Percentiles rank a stretch among this genome's conserved stretches.
Conservation (phyloP, 1,140 invertebrate species). For the Papilio polytes region DNA sequence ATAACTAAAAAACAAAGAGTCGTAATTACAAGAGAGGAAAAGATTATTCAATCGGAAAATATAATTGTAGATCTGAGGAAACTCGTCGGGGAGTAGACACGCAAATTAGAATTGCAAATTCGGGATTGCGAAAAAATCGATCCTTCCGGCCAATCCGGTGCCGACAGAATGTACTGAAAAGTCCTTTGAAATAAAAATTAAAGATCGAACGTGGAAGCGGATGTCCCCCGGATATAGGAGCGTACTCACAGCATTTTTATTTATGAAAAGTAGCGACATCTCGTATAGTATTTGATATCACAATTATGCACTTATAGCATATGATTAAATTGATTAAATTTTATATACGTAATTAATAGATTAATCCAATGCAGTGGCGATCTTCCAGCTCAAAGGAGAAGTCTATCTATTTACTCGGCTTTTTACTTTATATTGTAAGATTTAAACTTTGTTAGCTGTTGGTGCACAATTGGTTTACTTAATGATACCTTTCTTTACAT, state of each 20-base stretch:
- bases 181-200: slow-evolving; percentile 59
- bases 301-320: too few relatives aligned
- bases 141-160: slow-evolving; percentile 71
- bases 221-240: slow-evolving; percentile 54
- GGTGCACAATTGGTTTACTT: too few relatives aligned
- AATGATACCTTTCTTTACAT: too few relatives aligned
- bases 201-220: slow-evolving; percentile 52
- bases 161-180: slow-evolving; percentile 49
- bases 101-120: slow-evolving; percentile 71
- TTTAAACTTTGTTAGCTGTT: too few relatives aligned
- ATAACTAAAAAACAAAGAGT: neutral
- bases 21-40: slow-evolving; percentile 16
- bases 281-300: slow-evolving; percentile 62
- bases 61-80: slow-evolving; percentile 50
- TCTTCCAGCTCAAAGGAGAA: slow-evolving; percentile 52
- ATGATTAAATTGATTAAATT: too few relatives aligned
- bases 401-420: too few relatives aligned
- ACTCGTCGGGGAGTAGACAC: slow-evolving; percentile 46
- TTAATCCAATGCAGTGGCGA: too few relatives aligned
- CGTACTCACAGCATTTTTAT: slow-evolving; percentile 45
- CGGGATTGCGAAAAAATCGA: slow-evolving; percentile 65
- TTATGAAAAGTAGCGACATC: slow-evolving; percentile 41
- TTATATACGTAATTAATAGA: too few relatives aligned
- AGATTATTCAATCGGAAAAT: slow-evolving; percentile 44
- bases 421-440: too few relatives aligned